Evolutionary conservation across 1,140 invertebrate genomes (phyloP).

Genomic region (Drosophila parvula): DNA sequence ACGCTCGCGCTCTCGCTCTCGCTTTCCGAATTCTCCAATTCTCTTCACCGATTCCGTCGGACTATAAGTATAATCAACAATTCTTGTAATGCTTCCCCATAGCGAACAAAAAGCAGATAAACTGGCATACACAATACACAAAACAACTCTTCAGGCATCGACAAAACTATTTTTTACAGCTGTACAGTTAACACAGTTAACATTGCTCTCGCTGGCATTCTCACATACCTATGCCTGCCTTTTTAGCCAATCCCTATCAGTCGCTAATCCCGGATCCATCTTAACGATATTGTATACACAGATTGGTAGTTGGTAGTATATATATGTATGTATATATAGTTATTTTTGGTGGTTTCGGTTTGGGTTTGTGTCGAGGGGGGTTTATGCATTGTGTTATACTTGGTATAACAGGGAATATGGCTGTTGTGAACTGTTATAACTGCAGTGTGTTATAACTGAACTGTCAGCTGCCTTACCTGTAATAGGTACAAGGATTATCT

Average conservation of each 20-base stretch:
- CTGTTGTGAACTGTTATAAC: conserved; percentile 7
- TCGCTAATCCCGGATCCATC: conserved; percentile 9
- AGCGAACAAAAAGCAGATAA: conserved; percentile 33
- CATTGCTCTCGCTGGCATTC: conserved; percentile 49
- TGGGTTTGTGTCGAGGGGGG: conserved; percentile 20
- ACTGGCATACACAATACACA: conserved; percentile 28
- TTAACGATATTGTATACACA: conserved; percentile 46
- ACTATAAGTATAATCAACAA: conserved; percentile 57
- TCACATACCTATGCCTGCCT: conserved; percentile 19
- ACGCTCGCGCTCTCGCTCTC: conserved; percentile 8
- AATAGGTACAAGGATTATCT: neutral
- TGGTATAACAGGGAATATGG: conserved; percentile 27
- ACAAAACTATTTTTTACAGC: conserved; percentile 64
- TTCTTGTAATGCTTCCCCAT: conserved; percentile 37
- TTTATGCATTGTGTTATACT: conserved; percentile 45
- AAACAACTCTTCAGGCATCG: conserved; percentile 38
- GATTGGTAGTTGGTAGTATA: conserved; percentile 22
- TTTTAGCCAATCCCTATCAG: conserved; percentile 17
- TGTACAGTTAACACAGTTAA: conserved; percentile 62
- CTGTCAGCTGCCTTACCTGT: conserved; percentile 2
- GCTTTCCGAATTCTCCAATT: conserved; percentile 7
- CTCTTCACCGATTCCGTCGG: neutral
- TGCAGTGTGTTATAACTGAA: too few relatives aligned
- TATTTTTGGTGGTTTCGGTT: conserved; percentile 29
- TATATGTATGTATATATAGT: neutral